phyloP scores from a whole-genome alignment of 2,797 vertebrate genomes.

The Rhinichthys osculus region DNA sequence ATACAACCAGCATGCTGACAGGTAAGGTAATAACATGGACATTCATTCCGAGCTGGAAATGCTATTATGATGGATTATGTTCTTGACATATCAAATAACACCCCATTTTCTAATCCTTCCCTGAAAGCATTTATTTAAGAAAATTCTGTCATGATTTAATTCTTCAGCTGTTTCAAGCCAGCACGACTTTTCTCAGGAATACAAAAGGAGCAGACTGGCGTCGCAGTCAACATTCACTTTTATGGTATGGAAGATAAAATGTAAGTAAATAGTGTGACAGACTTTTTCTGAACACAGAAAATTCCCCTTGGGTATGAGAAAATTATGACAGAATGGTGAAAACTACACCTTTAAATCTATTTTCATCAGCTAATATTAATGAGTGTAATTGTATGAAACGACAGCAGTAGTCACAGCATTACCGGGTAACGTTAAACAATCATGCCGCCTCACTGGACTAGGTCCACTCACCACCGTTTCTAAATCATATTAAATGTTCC shows the following conservation, averaged over 20 bases:
- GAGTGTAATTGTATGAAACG: neutral
- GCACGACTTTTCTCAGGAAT: neutral
- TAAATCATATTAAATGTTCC: too few relatives aligned
- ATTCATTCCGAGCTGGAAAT: neutral
- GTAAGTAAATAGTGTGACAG: neutral
- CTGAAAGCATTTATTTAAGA: neutral
- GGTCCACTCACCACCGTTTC: neutral
- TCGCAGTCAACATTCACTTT: neutral
- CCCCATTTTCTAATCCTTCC: neutral
- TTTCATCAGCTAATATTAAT: neutral
- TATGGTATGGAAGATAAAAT: neutral
- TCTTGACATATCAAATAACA: neutral
- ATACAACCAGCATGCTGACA: neutral
- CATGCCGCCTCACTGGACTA: neutral
- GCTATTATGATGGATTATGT: neutral
- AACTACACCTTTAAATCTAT: neutral
- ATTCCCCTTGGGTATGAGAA: neutral
- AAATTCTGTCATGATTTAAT: neutral
- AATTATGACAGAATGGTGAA: neutral
- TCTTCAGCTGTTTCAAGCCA: neutral
- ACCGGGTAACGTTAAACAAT: conserved; percentile 49
- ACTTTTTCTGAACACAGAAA: neutral
- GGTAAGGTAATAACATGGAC: neutral
- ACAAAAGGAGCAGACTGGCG: neutral
- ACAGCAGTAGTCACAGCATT: neutral